phyloP scores from a whole-genome alignment of 1,140 invertebrate species.

The Cyphomyrmex costatus region DNA sequence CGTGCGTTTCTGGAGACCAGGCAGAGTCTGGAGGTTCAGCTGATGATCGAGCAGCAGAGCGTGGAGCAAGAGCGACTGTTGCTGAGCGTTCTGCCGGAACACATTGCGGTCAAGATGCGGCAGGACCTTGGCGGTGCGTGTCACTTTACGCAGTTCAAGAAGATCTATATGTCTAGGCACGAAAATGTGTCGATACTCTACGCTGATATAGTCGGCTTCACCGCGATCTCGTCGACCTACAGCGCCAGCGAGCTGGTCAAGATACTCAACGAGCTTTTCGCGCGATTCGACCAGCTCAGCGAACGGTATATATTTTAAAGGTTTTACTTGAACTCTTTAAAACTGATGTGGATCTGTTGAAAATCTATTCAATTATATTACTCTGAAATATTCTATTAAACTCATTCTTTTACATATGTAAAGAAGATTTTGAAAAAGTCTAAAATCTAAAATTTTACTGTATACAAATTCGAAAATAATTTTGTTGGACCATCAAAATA shows the following conservation, averaged over 20 bases:
- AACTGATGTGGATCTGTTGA: no score
- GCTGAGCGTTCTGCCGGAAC: conserved; percentile 96
- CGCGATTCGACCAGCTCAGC: conserved; percentile 96
- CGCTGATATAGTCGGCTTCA: conserved; percentile 97
- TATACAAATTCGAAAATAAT: no score
- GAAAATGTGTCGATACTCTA: conserved; percentile 98
- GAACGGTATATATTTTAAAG: conserved; percentile 83
- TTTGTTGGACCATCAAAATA: no score
- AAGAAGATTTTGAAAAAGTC: no score
- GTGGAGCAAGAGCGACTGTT: conserved; percentile 96
- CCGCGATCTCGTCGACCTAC: conserved; percentile 97
- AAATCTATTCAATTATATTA: no score
- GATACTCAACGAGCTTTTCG: conserved; percentile 97
- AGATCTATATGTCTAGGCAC: conserved; percentile 98
- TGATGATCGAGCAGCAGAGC: conserved; percentile 97
- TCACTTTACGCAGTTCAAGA: conserved; percentile 97
- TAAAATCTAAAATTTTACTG: no score
- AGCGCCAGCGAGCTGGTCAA: conserved; percentile 97
- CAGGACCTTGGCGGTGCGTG: conserved; percentile 96
- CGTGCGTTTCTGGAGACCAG: conserved; percentile 96
- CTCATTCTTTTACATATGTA: no score
- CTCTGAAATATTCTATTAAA: no score
- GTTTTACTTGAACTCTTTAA: neutral
- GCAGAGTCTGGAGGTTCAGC: conserved; percentile 95
- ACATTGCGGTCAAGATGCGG: conserved; percentile 97